Evolutionary conservation across 2,888 invertebrate genomes (phyloP).

Genomic region (Brachyopa scutellaris): DNA sequence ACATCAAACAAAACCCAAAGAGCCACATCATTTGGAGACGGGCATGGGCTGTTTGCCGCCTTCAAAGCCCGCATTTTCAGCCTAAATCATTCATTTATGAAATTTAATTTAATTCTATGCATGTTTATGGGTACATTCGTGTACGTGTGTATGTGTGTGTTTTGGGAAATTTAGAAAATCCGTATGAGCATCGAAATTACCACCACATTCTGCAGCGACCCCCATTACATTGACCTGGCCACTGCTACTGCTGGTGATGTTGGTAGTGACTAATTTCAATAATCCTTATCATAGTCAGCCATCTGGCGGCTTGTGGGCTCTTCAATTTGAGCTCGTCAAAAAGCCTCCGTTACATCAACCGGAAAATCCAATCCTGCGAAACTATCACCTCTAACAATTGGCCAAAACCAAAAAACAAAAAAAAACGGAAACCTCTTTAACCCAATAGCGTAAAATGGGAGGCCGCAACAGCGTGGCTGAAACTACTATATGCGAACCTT

Average conservation of each 20-base stretch:
- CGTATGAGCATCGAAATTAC: conserved; percentile 17
- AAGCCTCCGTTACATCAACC: conserved; percentile 60
- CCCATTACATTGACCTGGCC: no score
- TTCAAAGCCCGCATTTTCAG: conserved; percentile 38
- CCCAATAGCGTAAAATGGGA: conserved; percentile 36
- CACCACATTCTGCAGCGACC: background rate
- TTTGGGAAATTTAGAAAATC: conserved; percentile 24
- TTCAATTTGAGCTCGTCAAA: conserved; percentile 64
- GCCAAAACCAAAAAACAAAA: conserved; percentile 12
- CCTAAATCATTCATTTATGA: conserved; percentile 65
- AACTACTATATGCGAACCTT: background rate
- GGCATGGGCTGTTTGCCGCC: background rate
- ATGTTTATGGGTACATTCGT: no score
- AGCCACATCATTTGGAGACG: conserved; percentile 2
- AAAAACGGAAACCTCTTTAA: conserved; percentile 57
- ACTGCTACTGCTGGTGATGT: background rate
- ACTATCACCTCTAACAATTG: conserved; percentile 68
- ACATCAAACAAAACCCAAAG: conserved; percentile 61
- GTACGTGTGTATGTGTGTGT: no score
- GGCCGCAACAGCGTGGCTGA: background rate
- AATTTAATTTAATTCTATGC: conserved; percentile 67
- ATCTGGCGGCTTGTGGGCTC: conserved; percentile 20
- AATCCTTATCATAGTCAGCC: conserved; percentile 50
- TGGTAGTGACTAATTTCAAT: conserved; percentile 53
- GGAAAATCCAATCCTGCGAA: conserved; percentile 67